Evolutionary conservation across 2,797 vertebrate genomes (phyloP), one percentile per base, ranked within the genome.

Genomic region (Trachops cirrhosus): DNA sequence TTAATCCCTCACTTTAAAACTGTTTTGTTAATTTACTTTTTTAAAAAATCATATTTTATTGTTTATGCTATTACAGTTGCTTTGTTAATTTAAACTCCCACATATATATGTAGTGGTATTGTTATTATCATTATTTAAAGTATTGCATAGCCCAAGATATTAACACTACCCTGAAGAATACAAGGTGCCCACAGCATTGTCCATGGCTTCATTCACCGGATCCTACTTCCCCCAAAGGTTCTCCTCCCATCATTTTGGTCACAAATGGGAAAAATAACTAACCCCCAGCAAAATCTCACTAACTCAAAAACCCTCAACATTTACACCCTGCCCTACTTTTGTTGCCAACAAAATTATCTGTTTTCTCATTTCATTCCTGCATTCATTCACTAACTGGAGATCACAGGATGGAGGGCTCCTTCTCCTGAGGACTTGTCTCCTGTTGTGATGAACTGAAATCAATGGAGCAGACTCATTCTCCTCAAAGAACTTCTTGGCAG

Each of bases 381-480:
- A 77, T 46, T 46, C 83, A 78, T 70, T 37, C 67, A 64, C 59
- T 88, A 91, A 87, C 0, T 79, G 37, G 64, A 86, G 44, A 87
- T 87, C 15, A 70, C 26, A 90, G 73, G 74, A 26, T 39, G 15
- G 67, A 54, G 7, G 34, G 48, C 6, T 26, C 80, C 54, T 86
- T 89, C 64, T 82, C 46, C 57, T 32, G 34, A 37, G 52, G 44
- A 46, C 59, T 37, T 48, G 21, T 54, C 46, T 46, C 59, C 39
- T 83, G 37, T 68, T n/a, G 21, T 24, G 94, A 92, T 91, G 14
- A 94, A 87, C 67, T 88, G 48, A 93, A 82, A 93, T 41, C 24
- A 1, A 64, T 8, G 10, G 41, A 34, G 54, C 75, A 85, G n/a
- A 88, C n/a, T 78, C 24, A 54, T 34, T 86, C 84, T 85, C 79